Evolutionary conservation across 1,140 invertebrate genomes (phyloP).

Genomic region (Sarcophaga peregrina): DNA sequence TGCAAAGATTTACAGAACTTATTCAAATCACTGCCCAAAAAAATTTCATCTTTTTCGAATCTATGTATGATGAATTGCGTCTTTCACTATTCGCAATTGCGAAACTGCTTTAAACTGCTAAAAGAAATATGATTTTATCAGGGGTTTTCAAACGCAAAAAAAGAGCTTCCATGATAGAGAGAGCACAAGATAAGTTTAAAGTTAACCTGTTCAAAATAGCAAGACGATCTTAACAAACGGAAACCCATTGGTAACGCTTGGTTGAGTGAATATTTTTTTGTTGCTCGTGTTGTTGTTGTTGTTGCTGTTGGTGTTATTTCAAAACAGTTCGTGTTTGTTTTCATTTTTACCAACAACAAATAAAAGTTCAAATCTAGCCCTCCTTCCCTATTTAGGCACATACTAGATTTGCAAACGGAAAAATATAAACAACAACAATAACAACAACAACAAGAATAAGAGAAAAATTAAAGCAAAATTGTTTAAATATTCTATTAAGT

Average conservation of each 20-base stretch:
- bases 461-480: background rate
- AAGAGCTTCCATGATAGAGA: too few relatives aligned
- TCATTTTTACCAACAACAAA: too few relatives aligned
- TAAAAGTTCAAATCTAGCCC: background rate
- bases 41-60: too few relatives aligned
- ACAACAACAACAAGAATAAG: background rate
- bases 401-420: background rate
- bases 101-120: too few relatives aligned
- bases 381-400: background rate
- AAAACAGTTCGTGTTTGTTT: background rate
- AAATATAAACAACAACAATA: too few relatives aligned
- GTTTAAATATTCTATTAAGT: conserved; percentile 48
- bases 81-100: too few relatives aligned
- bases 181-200: background rate
- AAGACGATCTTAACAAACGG: conserved; percentile 50
- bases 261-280: conserved; percentile 49
- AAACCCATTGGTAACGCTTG: conserved; percentile 66
- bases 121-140: too few relatives aligned
- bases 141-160: too few relatives aligned
- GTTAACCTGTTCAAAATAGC: background rate
- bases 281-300: background rate
- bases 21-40: too few relatives aligned
- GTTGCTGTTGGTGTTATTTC: background rate
- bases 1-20: too few relatives aligned
- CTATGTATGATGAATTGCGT: too few relatives aligned